phyloP scores from a whole-genome alignment of 2,888 invertebrate species.

The Lithodes maja region DNA sequence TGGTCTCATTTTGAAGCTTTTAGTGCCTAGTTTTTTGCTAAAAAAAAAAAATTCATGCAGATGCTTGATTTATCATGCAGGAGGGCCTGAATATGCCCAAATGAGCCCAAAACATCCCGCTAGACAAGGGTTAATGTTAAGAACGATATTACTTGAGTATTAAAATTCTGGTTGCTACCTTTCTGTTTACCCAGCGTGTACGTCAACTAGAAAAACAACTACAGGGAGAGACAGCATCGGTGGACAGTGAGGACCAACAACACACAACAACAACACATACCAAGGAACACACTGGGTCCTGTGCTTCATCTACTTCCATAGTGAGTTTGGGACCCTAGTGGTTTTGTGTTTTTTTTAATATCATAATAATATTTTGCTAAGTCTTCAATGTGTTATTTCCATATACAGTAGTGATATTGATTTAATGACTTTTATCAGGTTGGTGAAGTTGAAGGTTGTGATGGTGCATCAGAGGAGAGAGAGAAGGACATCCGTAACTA shows the following conservation, averaged over 20 bases:
- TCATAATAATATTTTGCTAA: not conserved
- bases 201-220: constrained; percentile 54
- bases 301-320: constrained; percentile 30
- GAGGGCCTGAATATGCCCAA: no score
- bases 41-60: no score
- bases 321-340: constrained; percentile 23
- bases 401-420: not conserved
- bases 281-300: constrained; percentile 44
- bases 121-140: no score
- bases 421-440: constrained; percentile 25
- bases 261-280: not conserved
- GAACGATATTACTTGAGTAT: not conserved
- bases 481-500: constrained; percentile 66
- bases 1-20: no score
- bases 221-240: constrained; percentile 28
- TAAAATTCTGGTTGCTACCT: not conserved
- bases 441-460: constrained; percentile 53
- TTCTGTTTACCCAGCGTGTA: constrained; percentile 39
- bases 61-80: no score
- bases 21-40: no score
- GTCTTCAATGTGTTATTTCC: not conserved
- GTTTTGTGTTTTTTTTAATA: not conserved
- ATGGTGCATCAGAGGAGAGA: constrained; percentile 54
- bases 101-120: no score
- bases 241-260: constrained; percentile 16